Evolutionary conservation across 1,140 invertebrate species (phyloP).

Genomic region (Drosophila grimshawi): DNA sequence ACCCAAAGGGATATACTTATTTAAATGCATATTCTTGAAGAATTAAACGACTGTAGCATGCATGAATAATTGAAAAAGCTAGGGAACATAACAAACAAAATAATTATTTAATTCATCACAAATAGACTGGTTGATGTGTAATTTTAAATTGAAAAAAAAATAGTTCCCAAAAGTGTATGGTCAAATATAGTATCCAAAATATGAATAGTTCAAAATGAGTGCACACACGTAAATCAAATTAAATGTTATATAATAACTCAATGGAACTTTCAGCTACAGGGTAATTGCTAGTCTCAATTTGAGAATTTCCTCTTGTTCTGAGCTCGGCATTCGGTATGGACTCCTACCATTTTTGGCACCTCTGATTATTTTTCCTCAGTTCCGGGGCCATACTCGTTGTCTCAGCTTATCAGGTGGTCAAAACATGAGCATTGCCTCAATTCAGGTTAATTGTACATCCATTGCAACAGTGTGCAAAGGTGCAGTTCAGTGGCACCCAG

Average conservation of each 20-base stretch:
- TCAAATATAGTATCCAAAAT: no score
- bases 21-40: neutral
- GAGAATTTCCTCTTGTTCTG: neutral
- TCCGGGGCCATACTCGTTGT: slow-evolving; percentile 13
- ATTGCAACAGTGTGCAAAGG: slow-evolving; percentile 19
- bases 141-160: no score
- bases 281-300: neutral
- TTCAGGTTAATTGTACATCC: slow-evolving; percentile 57
- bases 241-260: no score
- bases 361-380: slow-evolving; percentile 18
- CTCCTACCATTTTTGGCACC: neutral
- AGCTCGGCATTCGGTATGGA: neutral
- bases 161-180: no score
- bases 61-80: neutral
- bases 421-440: slow-evolving; percentile 49
- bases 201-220: no score
- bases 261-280: neutral
- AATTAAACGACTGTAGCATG: neutral
- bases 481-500: neutral
- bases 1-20: neutral
- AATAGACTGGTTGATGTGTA: no score
- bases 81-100: no score
- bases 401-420: slow-evolving; percentile 42
- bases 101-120: no score
- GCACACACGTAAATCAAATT: no score